Evolutionary conservation across 1,140 invertebrate species (phyloP).

Genomic region (Stenopsyche tienmushanensis): DNA sequence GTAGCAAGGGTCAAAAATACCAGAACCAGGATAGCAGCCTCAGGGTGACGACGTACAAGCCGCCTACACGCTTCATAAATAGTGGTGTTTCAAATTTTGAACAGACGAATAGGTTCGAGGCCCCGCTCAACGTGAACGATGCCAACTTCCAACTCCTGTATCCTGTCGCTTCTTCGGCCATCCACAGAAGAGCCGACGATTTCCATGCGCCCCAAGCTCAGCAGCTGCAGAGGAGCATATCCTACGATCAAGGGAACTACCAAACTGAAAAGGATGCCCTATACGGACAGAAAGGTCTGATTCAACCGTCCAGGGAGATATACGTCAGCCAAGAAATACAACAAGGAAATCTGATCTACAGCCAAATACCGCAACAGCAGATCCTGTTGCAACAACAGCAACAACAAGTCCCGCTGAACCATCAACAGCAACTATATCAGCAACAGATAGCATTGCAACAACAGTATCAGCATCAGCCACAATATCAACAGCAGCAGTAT

Average conservation of each 20-base stretch:
- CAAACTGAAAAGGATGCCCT: slow-evolving; percentile 12
- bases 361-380: slow-evolving; percentile 19
- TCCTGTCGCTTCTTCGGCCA: slow-evolving; percentile 33
- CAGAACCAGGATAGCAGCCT: slow-evolving; percentile 20
- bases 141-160: slow-evolving; percentile 43
- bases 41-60: slow-evolving; percentile 52
- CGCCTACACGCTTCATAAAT: slow-evolving; percentile 44
- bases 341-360: slow-evolving; percentile 27
- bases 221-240: slow-evolving; percentile 38
- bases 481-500: slow-evolving; percentile 24
- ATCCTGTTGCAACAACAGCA: slow-evolving; percentile 15
- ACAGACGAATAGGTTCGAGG: slow-evolving; percentile 32
- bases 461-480: slow-evolving; percentile 37
- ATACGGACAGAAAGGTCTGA: slow-evolving; percentile 26
- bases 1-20: slow-evolving; percentile 40
- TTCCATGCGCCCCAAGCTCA: slow-evolving; percentile 45
- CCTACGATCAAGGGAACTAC: slow-evolving; percentile 9
- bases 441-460: slow-evolving; percentile 11
- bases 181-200: slow-evolving; percentile 47
- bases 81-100: slow-evolving; percentile 44
- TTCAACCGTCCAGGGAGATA: slow-evolving; percentile 42
- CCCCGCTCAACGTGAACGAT: slow-evolving; percentile 43
- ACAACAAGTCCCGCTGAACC: slow-evolving; percentile 18
- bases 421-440: slow-evolving; percentile 11
- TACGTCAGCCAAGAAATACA: slow-evolving; percentile 34